Percentiles rank a stretch among this genome's conserved stretches.
Conservation (phyloP, 1,140 invertebrate species). For the Euglossa dilemma region DNA sequence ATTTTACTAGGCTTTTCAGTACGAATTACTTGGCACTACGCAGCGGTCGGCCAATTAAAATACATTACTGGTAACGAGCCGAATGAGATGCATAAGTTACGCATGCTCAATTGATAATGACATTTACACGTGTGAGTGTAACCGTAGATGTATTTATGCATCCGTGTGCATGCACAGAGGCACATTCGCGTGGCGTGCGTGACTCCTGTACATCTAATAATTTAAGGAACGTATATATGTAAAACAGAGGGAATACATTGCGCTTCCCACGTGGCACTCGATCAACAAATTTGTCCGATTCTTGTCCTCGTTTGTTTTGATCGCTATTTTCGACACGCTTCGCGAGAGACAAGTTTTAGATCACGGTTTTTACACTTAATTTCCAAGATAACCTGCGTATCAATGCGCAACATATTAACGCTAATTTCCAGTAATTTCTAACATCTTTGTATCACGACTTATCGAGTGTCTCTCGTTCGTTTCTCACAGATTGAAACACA, state of each 20-base stretch:
- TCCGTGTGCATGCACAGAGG: background rate
- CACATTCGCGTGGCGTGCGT: conserved; percentile 35
- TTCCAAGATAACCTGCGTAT: background rate
- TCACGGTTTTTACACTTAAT: no score
- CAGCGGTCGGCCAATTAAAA: conserved; percentile 78
- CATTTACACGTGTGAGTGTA: conserved; percentile 49
- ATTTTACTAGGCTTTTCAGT: conserved; percentile 13
- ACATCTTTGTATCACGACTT: no score
- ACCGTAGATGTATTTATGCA: background rate
- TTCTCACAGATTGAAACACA: background rate
- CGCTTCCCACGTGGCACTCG: conserved; percentile 27
- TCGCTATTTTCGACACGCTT: background rate
- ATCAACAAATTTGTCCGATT: conserved; percentile 10
- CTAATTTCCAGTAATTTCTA: background rate
- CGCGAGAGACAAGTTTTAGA: background rate
- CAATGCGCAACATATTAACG: background rate
- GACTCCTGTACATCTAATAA: conserved; percentile 29
- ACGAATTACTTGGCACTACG: conserved; percentile 47
- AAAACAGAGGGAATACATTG: background rate
- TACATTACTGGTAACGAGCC: conserved; percentile 80
- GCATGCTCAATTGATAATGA: conserved; percentile 70
- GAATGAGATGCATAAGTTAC: conserved; percentile 77
- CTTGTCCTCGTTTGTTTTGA: background rate
- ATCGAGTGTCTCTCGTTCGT: no score
- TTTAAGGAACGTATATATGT: conserved; percentile 26